A percentile compares a stretch with the other conserved stretches of the same genome.
phyloP scores from a whole-genome alignment of 2,797 vertebrate species.

The Alcedo atthis region DNA sequence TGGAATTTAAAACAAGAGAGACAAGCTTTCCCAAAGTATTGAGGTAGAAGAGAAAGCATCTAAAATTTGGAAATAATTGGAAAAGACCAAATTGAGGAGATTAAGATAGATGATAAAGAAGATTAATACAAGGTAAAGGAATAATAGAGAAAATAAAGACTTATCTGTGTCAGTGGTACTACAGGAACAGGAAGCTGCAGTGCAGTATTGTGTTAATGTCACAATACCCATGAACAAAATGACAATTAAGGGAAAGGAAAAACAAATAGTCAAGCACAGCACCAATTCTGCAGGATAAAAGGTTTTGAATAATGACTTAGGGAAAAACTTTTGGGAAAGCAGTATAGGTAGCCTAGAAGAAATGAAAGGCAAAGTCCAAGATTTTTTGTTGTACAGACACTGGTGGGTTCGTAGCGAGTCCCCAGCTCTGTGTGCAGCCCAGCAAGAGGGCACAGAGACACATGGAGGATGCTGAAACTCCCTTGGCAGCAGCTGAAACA shows the following conservation, averaged over 20 bases:
- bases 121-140: not conserved
- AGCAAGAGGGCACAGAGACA: not conserved
- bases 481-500: not conserved
- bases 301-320: not conserved
- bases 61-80: not conserved
- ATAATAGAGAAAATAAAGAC: not conserved
- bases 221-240: not conserved
- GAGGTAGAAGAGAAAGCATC: not conserved
- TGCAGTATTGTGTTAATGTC: not conserved
- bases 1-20: not conserved
- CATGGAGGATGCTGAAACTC: not conserved
- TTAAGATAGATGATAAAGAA: not conserved
- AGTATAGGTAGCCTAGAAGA: not conserved
- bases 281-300: not conserved
- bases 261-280: not conserved
- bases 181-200: not conserved
- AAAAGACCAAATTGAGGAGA: not conserved
- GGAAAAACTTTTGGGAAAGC: not conserved
- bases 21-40: not conserved
- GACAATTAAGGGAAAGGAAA: not conserved
- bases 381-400: not conserved
- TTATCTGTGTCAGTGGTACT: not conserved
- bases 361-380: not conserved
- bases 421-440: not conserved
- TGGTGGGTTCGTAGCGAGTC: fast-evolving